Base-by-base conservation (phyloP, 2,888 invertebrate genomes). In the Pedicia rivosa region DNA sequence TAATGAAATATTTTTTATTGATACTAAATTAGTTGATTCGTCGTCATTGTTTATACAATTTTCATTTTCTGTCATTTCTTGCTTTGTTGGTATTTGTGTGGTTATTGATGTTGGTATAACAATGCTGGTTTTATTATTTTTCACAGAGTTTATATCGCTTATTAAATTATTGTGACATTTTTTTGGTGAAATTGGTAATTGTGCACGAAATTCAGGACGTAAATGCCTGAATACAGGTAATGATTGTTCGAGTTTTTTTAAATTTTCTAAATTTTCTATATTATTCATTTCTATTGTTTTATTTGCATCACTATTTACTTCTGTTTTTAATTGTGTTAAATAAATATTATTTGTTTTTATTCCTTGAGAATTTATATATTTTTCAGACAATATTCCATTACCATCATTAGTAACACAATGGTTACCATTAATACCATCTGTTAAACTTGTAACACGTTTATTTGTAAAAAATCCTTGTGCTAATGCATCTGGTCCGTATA, bases 401-500 rank as follows among this genome's bases (percentile, higher is more conserved):
- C 25, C 25, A 35, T 35, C 32, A 33, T 22, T 22, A 33, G 13
- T 31, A 31, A 19, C 15, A 15, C 7, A 4, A 31, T n/a, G 14
- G 25, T 34, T 35, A 35, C 26, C 26, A 26, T 26, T 35, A 17
- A 26, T 35, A 17, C 24, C 13, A 25, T 16, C 24, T n/a, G 13
- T 30, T 14, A n/a, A 14, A 22, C 15, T n/a, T 8, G 12, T 24
- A 24, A 26, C 15, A 10, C 70, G 57, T 49, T 70, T 71, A 25
- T 35, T 25, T 10, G 35, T 35, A 55, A 84, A 80, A 55, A 86
- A 86, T 2, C 82, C 83, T 55, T 84, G 84, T 2, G 84, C 86
- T 22, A 87, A 56, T 2, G 87, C 86, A 4, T 84, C 83, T 0
- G 86, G 84, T 0, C 90, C 90, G 53, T 88, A 90, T 3, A 90